Conservation (phyloP, 2,888 invertebrate genomes). For the Tetropium fuscum region DNA sequence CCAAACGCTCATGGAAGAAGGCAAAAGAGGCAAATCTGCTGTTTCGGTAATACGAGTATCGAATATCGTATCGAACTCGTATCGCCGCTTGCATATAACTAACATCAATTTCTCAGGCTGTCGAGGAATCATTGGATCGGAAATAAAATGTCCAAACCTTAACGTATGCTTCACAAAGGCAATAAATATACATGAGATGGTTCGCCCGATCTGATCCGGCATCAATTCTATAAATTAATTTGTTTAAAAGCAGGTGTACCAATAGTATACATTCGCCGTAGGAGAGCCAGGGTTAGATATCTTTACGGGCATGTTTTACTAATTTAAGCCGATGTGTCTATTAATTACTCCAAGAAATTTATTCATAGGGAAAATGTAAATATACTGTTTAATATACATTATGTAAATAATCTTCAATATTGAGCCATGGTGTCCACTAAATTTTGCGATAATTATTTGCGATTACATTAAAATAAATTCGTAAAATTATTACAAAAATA, state of each 20-base stretch:
- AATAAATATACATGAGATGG: constrained; percentile 50
- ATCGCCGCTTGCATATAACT: constrained; percentile 47
- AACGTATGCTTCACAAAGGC: constrained; percentile 49
- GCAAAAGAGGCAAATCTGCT: constrained; percentile 15
- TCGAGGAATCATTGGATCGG: constrained; percentile 50
- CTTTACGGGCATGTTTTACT: constrained; percentile 24
- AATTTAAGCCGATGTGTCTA: constrained; percentile 24
- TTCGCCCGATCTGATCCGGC: constrained; percentile 41
- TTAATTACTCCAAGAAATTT: constrained; percentile 23
- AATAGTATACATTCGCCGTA: constrained; percentile 12
- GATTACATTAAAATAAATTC: too few relatives aligned
- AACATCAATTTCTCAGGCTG: constrained; percentile 52
- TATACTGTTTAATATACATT: constrained; percentile 23
- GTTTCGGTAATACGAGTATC: constrained; percentile 24
- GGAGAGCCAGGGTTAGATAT: constrained; percentile 18
- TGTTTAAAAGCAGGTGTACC: constrained; percentile 47
- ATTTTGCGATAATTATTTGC: too few relatives aligned
- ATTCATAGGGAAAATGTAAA: constrained; percentile 27
- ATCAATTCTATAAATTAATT: constrained; percentile 49
- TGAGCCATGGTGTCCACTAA: constrained; percentile 9
- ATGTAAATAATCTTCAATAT: constrained; percentile 23
- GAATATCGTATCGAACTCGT: constrained; percentile 24
- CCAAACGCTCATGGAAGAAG: constrained; percentile 12
- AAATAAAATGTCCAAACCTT: constrained; percentile 50
- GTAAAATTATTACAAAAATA: too few relatives aligned